Evolutionary conservation across 2,113 vertebrate genomes (phyloP), one percentile per base, ranked within the genome.

Genomic region (Hemiprocne comata): DNA sequence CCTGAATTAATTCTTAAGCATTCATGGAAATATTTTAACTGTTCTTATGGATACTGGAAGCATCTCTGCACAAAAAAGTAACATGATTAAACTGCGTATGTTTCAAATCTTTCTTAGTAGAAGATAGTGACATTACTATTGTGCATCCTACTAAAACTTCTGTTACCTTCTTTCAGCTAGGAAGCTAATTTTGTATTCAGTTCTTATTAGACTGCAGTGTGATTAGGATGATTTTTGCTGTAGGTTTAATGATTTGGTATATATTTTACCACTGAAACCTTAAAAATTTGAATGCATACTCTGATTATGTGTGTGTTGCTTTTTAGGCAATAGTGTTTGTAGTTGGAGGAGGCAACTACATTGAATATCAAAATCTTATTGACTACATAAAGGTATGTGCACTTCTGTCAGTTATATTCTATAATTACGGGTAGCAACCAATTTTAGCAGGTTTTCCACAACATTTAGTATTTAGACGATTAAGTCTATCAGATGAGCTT

Each of bases 261-360:
- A 33, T 72, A 26, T 71, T 76, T 78, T 73, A 9, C 33, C 85
- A 58, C 38, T 88, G 55, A 60, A 64, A 70, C 19, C 10, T 66
- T 42, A 87, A 54, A 34, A 55, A 71, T 62, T 82, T 70, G 51
- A 88, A 33, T 86, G 12, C 92, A 29, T 58, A n/a, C 21, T 78
- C 48, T 95, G 60, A 70, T 71, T 34, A 19, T 53, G 23, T 92
- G 4, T 88, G 58, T 90, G 80, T 96, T 98, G 33, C 17, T 57
- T 95, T 97, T 84, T 89, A 99, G 99, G 99, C 99, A 11, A 99
- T 99, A 66, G 98, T 99, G 67, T 99, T 99, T 88, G 98, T 99
- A 65, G 99, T 99, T 10, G 99, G 99, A 97, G 99, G 99, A 85
- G 99, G 99, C 93, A 99, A 99, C 98, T 99, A 99, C 93, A 99